Evolutionary conservation across 2,797 vertebrate species (phyloP).

Genomic region (Helicolenus hilgendorfi): DNA sequence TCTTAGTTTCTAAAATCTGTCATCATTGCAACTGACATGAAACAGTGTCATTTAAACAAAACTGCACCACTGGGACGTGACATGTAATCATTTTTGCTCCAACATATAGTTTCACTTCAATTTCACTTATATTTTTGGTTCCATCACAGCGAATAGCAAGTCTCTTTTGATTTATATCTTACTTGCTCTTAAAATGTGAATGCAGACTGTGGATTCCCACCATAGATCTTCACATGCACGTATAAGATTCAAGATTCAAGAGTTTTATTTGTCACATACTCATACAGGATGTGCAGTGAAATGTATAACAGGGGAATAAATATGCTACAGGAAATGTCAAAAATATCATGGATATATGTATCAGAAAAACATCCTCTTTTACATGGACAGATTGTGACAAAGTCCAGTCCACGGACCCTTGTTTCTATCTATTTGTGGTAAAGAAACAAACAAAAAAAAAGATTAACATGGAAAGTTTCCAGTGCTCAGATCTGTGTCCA

Average conservation of each 20-base stretch:
- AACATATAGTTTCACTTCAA: background rate
- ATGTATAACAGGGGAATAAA: background rate
- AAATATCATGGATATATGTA: background rate
- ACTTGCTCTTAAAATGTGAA: background rate
- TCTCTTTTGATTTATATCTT: background rate
- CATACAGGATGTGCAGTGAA: too few species aligned
- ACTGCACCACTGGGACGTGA: background rate
- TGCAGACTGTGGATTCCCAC: background rate
- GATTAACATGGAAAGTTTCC: background rate
- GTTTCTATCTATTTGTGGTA: background rate
- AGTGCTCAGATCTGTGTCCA: background rate
- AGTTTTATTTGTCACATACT: too few species aligned
- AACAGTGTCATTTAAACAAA: slow-evolving; percentile 35
- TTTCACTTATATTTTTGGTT: background rate
- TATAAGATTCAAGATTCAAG: too few species aligned
- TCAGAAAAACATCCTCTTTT: background rate
- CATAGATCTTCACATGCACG: background rate
- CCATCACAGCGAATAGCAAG: background rate
- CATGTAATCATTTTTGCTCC: background rate
- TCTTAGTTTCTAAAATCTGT: slow-evolving; percentile 41
- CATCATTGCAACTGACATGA: slow-evolving; percentile 2
- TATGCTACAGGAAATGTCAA: background rate
- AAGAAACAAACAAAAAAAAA: background rate
- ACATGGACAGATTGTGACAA: background rate
- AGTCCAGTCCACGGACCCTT: background rate